A percentile compares a stretch with the other conserved stretches of the same genome.
phyloP scores from a whole-genome alignment of 1,140 invertebrate species.

The Ceratoteleas bidentatus region DNA sequence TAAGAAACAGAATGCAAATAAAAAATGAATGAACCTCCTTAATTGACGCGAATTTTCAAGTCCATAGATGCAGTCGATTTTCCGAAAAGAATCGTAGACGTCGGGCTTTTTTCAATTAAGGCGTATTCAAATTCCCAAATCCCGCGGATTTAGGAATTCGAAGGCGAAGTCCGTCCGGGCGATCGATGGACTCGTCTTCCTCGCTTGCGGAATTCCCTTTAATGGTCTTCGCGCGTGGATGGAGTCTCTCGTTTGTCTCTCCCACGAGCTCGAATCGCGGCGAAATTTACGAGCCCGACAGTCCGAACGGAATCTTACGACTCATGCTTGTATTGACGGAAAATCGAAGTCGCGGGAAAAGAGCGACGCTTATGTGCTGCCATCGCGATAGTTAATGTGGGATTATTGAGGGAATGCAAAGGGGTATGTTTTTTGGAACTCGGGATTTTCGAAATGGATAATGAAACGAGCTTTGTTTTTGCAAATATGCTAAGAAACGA shows the following conservation, averaged over 20 bases:
- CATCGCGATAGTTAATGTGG: constrained; percentile 17
- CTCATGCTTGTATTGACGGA: constrained; percentile 56
- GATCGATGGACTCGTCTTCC: constrained; percentile 60
- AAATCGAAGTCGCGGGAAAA: constrained; percentile 51
- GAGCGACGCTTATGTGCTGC: constrained; percentile 24
- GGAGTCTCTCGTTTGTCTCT: constrained; percentile 56
- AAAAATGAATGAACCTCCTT: no score
- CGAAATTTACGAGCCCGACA: constrained; percentile 58
- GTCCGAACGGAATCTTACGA: constrained; percentile 53
- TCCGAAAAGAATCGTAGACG: background rate
- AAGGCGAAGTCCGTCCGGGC: constrained; percentile 30
- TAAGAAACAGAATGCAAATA: no score
- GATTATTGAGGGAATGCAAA: constrained; percentile 7
- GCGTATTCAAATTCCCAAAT: constrained; percentile 56
- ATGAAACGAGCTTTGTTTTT: no score
- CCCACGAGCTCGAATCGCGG: constrained; percentile 45
- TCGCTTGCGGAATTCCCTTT: constrained; percentile 53
- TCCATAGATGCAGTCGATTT: background rate
- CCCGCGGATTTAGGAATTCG: constrained; percentile 33
- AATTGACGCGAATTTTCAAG: no score
- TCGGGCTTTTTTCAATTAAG: constrained; percentile 48
- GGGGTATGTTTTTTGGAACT: no score
- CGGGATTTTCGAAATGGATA: no score
- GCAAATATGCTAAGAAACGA: no score
- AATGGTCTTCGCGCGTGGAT: constrained; percentile 52